Evolutionary conservation across 2,888 invertebrate genomes (phyloP), one percentile per base, ranked within the genome.

Genomic region (Cantharis lateralis): DNA sequence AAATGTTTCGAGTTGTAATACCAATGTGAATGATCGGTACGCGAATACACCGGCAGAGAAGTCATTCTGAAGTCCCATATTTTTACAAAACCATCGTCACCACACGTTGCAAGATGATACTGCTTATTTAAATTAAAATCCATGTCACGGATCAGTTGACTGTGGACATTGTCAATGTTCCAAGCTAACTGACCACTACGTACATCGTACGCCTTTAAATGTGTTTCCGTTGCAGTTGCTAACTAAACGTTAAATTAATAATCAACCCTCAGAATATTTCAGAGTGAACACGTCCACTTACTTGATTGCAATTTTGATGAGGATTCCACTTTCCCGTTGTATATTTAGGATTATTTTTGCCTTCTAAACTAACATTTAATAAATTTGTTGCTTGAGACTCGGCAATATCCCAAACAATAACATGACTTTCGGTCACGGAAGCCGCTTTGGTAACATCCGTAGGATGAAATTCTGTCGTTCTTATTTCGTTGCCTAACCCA

Each of bases 121-220:
- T 98, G 98, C 87, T 96, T 95, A 88, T 99, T 99, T n/a, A 98
- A 96, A 89, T 99, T 99, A 86, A 98, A 98, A 88, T 99, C 99
- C 62, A 99, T 87, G 86, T 98, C 97, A 73, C 98, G 90, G 78
- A 96, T 94, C 62, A 96, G 91, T 87, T 98, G 97, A 15, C 93
- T 92, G 88, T 99, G 98, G 3, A 96, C 96, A 73, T 84, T 82
- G 79, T 96, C 95, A 81, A 99, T 94, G 81, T 90, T 90, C 95
- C 96, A 98, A 0, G 94, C 93, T 0, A 92, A 89, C 83, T 94
- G 93, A 82, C 93, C 94, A 0, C 91, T 90, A 68, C 98, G 89
- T 0, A 97, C 91, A 88, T 99, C 98, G 90, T 95, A 98, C 2
- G 97, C 95, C 80, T 94, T 92, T 75, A 99, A 91, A 85, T 93